Conservation (phyloP, 2,888 invertebrate species). For the Netelia fuscicornis region DNA sequence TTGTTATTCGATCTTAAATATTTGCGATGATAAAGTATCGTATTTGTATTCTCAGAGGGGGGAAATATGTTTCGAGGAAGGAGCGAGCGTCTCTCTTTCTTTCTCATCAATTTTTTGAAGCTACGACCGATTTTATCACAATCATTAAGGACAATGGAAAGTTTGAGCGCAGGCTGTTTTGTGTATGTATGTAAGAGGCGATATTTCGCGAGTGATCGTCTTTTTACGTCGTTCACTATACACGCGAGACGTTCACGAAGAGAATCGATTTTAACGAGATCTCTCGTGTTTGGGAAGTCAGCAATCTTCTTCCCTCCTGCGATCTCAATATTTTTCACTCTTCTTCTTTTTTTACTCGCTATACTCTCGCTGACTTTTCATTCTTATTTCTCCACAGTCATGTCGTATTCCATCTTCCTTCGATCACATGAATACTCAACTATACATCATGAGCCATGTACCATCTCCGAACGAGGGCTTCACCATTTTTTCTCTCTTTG, state of each 20-base stretch:
- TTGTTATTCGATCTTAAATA: constrained; percentile 42
- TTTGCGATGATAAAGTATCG: constrained; percentile 14
- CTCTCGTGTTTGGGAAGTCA: constrained; percentile 40
- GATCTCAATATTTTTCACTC: constrained; percentile 29
- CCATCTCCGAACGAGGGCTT: constrained; percentile 38
- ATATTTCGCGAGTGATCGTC: background rate
- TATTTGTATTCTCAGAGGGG: background rate
- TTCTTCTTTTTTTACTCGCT: constrained; percentile 23
- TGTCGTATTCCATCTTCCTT: constrained; percentile 35
- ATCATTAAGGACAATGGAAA: constrained; percentile 66
- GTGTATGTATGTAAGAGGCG: background rate
- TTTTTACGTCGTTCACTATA: too few species aligned
- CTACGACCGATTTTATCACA: constrained; percentile 35
- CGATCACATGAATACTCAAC: background rate
- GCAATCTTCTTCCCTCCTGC: constrained; percentile 45
- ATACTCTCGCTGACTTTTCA: constrained; percentile 49
- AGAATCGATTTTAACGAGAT: constrained; percentile 52
- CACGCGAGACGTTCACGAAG: background rate
- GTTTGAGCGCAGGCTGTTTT: constrained; percentile 22
- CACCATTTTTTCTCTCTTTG: constrained; percentile 55
- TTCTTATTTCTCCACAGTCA: constrained; percentile 16
- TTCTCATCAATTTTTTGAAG: constrained; percentile 25
- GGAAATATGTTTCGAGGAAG: constrained; percentile 25
- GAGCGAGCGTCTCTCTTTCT: constrained; percentile 17
- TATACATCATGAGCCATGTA: constrained; percentile 49